Evolutionary conservation across 2,888 invertebrate genomes (phyloP).

Genomic region (Plagiodera versicolora): DNA sequence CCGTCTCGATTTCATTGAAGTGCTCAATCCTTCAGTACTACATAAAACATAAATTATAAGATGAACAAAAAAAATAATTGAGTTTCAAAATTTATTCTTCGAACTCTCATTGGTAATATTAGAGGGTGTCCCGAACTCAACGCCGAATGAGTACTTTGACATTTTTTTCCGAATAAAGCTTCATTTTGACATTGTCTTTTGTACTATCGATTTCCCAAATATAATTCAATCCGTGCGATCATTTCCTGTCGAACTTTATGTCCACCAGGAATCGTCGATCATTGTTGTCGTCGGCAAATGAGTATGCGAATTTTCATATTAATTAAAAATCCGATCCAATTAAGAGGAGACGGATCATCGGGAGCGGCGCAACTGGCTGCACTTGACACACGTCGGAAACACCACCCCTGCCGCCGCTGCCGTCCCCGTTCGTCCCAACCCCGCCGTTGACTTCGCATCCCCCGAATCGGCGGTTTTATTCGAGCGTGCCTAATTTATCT

Average conservation of each 20-base stretch:
- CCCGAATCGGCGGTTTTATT: conserved; percentile 29
- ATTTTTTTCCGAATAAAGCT: too few species aligned
- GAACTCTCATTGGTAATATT: too few species aligned
- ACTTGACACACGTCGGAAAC: conserved; percentile 56
- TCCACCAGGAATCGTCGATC: conserved; percentile 15
- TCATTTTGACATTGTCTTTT: too few species aligned
- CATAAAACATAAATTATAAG: too few species aligned
- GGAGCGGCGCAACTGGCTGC: conserved; percentile 50
- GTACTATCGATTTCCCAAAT: background rate
- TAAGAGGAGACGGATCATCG: conserved; percentile 51
- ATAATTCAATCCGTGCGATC: too few species aligned
- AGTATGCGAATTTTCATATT: conserved; percentile 55
- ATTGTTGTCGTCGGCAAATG: conserved; percentile 33
- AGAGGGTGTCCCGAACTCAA: too few species aligned
- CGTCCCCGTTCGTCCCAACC: too few species aligned
- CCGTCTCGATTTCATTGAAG: too few species aligned
- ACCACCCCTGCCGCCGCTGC: conserved; percentile 35
- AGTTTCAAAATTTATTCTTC: too few species aligned
- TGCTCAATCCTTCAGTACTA: too few species aligned
- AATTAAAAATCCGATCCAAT: conserved; percentile 57
- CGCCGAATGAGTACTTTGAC: too few species aligned
- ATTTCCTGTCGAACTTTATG: background rate
- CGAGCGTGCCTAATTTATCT: conserved; percentile 41
- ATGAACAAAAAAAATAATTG: too few species aligned
- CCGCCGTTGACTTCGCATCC: conserved; percentile 28